Conservation (phyloP, 2,888 invertebrate species). For the Drosophila subquinaria region DNA sequence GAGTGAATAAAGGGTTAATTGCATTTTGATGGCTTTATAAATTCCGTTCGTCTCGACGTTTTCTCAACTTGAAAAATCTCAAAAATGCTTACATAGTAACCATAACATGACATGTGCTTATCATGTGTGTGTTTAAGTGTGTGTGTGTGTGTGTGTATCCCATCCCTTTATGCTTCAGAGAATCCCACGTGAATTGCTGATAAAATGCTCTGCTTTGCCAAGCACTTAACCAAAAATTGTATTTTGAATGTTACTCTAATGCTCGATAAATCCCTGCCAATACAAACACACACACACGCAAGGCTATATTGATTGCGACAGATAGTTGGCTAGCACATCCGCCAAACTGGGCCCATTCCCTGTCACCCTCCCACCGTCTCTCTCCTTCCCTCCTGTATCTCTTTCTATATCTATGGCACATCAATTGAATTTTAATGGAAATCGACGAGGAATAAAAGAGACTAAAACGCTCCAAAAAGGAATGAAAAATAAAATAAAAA, state of each 20-base stretch:
- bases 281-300: conserved; percentile 24
- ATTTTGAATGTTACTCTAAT: conserved; percentile 78
- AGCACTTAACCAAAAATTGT: conserved; percentile 82
- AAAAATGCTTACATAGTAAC: conserved; percentile 40
- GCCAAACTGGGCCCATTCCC: conserved; percentile 44
- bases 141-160: conserved; percentile 7
- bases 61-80: conserved; percentile 33
- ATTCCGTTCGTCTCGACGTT: conserved; percentile 38
- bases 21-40: conserved; percentile 83
- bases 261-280: conserved; percentile 75
- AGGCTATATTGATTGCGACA: conserved; percentile 45
- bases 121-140: conserved; percentile 24
- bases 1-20: conserved; percentile 76
- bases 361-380: background rate
- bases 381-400: conserved; percentile 16
- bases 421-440: conserved; percentile 83
- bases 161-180: conserved; percentile 34
- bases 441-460: conserved; percentile 82
- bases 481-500: conserved; percentile 31
- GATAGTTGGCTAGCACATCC: conserved; percentile 72
- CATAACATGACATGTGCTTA: conserved; percentile 28
- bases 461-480: conserved; percentile 77
- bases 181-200: conserved; percentile 80
- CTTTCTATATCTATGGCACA: conserved; percentile 58
- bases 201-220: conserved; percentile 77